Percentiles rank a stretch among this genome's conserved stretches.
phyloP scores from a whole-genome alignment of 2,113 vertebrate genomes.

The Centropristis striata region DNA sequence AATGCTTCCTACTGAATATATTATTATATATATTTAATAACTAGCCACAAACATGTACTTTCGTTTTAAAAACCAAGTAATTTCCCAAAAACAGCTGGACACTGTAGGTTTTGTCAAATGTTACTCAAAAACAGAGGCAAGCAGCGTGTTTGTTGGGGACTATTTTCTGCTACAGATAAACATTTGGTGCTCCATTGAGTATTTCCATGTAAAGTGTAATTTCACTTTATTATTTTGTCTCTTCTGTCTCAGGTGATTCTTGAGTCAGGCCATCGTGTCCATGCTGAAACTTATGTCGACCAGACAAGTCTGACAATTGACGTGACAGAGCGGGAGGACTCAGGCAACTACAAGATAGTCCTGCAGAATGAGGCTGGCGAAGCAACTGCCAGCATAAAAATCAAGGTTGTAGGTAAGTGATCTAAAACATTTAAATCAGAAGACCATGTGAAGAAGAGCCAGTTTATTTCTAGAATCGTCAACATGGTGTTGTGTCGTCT shows the following conservation, averaged over 20 bases:
- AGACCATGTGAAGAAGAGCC: not conserved
- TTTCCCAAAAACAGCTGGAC: not conserved
- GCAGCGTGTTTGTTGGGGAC: not conserved
- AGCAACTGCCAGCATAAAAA: constrained; percentile 90
- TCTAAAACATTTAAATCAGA: not conserved
- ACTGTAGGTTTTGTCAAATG: not conserved
- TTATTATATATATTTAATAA: not conserved
- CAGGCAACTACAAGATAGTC: constrained; percentile 92
- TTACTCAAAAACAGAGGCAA: not conserved
- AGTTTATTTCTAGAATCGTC: not conserved
- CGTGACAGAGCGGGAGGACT: constrained; percentile 92
- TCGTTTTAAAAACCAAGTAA: not conserved
- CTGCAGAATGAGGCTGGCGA: constrained; percentile 98
- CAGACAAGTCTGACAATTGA: constrained; percentile 96
- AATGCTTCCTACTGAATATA: not conserved
- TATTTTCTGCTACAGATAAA: not conserved
- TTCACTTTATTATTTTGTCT: not conserved
- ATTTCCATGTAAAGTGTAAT: not conserved
- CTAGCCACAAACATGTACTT: not conserved
- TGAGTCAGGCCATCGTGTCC: constrained; percentile 90
- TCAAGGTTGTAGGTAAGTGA: constrained; percentile 97
- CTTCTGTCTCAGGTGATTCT: constrained; percentile 87
- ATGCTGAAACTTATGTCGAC: constrained; percentile 91
- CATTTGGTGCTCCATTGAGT: not conserved
- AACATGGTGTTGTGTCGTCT: not conserved